Evolutionary conservation across 2,113 vertebrate species (phyloP).

Genomic region (Cinclus mexicanus): DNA sequence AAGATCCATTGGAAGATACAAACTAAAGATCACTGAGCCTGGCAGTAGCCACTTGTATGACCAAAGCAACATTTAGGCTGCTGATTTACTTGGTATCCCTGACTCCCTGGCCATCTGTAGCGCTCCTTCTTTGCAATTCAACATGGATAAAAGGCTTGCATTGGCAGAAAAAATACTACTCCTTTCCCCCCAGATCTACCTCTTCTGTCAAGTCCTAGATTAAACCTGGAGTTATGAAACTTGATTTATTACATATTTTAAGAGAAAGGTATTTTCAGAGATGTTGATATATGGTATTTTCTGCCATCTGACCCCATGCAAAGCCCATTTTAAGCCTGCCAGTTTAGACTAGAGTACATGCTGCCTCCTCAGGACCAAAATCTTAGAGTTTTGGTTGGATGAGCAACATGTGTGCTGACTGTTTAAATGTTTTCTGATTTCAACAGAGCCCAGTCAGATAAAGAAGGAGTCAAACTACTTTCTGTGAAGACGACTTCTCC

Average conservation of each 20-base stretch:
- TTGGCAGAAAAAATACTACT: neutral
- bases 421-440: constrained; percentile 5
- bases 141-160: neutral
- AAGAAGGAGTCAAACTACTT: constrained; percentile 82
- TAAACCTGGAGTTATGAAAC: neutral
- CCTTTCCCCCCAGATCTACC: neutral
- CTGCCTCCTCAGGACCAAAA: neutral
- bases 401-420: neutral
- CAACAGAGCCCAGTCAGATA: constrained; percentile 73
- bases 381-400: neutral
- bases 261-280: neutral
- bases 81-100: neutral
- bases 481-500: constrained; percentile 78
- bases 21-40: neutral
- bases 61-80: neutral
- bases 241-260: neutral
- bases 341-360: neutral
- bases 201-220: neutral
- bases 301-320: neutral
- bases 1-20: neutral
- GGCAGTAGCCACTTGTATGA: neutral
- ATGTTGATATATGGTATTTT: neutral
- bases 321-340: neutral
- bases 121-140: neutral
- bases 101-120: neutral